A percentile compares a stretch with the other conserved stretches of the same genome.
Evolutionary conservation across 2,797 vertebrate species (phyloP).

Genomic region (Toxotes lorentzi): DNA sequence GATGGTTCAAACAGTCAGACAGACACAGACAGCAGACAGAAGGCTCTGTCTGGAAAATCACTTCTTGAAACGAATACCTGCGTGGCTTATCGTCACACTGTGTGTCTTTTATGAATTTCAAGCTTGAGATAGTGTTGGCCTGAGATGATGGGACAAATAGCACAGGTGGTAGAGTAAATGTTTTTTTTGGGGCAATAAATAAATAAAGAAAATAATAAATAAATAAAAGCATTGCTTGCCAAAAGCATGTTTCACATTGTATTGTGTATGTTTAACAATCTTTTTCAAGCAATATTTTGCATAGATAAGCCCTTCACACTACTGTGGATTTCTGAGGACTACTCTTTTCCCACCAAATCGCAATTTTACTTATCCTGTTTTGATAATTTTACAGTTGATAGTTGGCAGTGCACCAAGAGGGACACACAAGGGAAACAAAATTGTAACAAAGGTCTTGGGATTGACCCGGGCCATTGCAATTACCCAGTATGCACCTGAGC

Average conservation of each 20-base stretch:
- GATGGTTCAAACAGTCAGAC: slow-evolving; percentile 66
- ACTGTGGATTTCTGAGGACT: slow-evolving; percentile 8
- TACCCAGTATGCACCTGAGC: slow-evolving; percentile 37
- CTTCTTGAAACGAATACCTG: slow-evolving; percentile 54
- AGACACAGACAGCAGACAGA: slow-evolving; percentile 58
- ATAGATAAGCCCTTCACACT: not conserved
- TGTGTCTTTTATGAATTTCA: slow-evolving; percentile 34
- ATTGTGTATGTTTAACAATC: not conserved
- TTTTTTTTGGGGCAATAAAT: not conserved
- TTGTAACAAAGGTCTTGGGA: not conserved
- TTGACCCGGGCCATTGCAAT: slow-evolving; percentile 15
- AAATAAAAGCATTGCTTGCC: not conserved
- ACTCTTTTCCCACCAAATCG: not conserved
- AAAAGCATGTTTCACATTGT: not conserved
- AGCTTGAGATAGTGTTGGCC: slow-evolving; percentile 14
- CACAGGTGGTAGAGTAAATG: slow-evolving; percentile 10
- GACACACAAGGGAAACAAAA: not conserved
- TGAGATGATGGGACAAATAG: slow-evolving; percentile 15
- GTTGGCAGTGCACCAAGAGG: not conserved
- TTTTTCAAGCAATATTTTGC: not conserved
- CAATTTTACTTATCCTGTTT: not conserved
- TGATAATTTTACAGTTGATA: slow-evolving; percentile 3
- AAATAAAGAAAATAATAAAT: too few species aligned
- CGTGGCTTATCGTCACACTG: slow-evolving; percentile 10
- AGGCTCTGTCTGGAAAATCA: slow-evolving; percentile 68